These are phyloP conservation scores for Semnornis frantzii DNA, from an alignment of 2,113 vertebrate genomes.

Conservation along the genomic window DNA sequence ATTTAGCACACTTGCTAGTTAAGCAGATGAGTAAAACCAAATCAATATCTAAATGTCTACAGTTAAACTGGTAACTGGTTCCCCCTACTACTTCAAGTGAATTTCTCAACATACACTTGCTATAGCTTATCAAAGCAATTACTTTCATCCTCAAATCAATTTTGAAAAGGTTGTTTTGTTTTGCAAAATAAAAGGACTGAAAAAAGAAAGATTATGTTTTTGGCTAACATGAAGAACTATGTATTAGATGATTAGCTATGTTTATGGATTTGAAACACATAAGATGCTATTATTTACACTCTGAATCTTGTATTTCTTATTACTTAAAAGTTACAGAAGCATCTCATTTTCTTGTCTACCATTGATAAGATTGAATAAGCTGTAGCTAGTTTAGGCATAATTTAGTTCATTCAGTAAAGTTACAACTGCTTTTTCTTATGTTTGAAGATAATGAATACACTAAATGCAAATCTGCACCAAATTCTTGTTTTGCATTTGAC, in stretches of 20 bases:
- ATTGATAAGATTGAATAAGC: neutral
- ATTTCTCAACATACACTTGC: neutral
- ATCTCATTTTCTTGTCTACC: neutral
- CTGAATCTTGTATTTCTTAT: neutral
- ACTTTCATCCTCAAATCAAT: neutral
- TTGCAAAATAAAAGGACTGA: neutral
- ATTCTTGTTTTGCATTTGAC: slow-evolving; percentile 3
- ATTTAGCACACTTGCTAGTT: neutral
- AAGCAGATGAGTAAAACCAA: neutral
- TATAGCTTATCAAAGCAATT: neutral
- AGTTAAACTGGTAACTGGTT: neutral
- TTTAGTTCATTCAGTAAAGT: neutral
- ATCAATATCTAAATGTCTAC: neutral
- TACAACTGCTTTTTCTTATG: neutral
- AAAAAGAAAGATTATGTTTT: neutral
- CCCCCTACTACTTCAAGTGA: neutral
- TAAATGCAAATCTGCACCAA: neutral
- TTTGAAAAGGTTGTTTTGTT: neutral
- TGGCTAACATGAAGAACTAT: neutral
- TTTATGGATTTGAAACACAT: neutral
- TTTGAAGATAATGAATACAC: neutral
- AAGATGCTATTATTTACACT: neutral
- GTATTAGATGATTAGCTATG: neutral
- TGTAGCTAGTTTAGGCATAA: neutral
- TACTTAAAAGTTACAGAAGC: neutral